Base-by-base conservation (phyloP, 1,140 invertebrate genomes). In the Melipona quadrifasciata region DNA sequence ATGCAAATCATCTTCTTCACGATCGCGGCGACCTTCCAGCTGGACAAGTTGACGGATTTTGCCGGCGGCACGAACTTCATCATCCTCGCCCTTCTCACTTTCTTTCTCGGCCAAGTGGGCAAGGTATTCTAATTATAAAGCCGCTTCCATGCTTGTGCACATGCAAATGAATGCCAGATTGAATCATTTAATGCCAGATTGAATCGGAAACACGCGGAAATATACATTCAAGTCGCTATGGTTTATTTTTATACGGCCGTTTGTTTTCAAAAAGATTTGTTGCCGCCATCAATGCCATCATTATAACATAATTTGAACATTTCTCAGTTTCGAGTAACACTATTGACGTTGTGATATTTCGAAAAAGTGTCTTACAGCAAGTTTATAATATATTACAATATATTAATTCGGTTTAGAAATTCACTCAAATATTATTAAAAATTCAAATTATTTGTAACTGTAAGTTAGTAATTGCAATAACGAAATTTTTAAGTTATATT, bases 31-130 rank as follows among this genome's bases (percentile, higher is more conserved):
- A 96, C 96, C 65, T 97, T 98, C 90, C 97, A 98, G 94, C 96
- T 97, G 95, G 98, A 99, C 91, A 98, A 98, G 95, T 94, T 99
- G 24, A 98, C 98, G 1, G 98, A 99, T 94, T 98, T 99, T 95
- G 98, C 98, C 81, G 98, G 98, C 14, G 98, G 98, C 80, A 97
- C 97, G 70, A 99, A 98, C 94, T 99, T 99, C 93, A 98, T 98
- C 84, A 97, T 98, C 65, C 95, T 98, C 79, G 98, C 98, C 21
- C 92, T 98, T 74, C 94, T 98, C 11, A 98, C 98, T 11, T 98
- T 98, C 94, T 97, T 97, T 89, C 95, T 98, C 17, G 97, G 97
- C 31, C 97, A 98, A 95, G 97, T 97, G 75, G 95, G 96, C 70
- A 97, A 97, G 95, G 96, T 96, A 31, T 58, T 71, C 78, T 77